Evolutionary conservation across 1,140 invertebrate species (phyloP).

Genomic region (Aphis gossypii): DNA sequence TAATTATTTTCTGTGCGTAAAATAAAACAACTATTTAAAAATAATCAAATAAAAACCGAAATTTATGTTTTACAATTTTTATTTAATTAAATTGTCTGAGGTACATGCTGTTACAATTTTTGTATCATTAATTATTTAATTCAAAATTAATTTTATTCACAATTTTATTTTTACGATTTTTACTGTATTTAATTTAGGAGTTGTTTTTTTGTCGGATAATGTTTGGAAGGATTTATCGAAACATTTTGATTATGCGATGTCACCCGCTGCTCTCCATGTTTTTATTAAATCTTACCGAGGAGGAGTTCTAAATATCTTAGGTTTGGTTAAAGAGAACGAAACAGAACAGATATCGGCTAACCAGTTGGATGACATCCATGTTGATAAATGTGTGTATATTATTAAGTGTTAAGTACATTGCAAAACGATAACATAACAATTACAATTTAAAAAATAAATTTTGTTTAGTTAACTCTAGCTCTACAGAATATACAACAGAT

Average conservation of each 20-base stretch:
- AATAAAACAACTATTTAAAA: too few species aligned
- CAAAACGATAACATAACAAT: background rate
- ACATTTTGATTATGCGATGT: background rate
- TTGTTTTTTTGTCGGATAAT: background rate
- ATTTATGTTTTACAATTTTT: too few species aligned
- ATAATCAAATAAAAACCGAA: too few species aligned
- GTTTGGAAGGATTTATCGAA: slow-evolving; percentile 9
- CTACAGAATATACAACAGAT: background rate
- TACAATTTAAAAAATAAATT: background rate
- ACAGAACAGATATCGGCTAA: background rate
- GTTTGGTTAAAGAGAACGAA: background rate
- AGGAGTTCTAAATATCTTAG: background rate
- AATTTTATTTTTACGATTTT: background rate
- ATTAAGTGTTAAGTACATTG: background rate
- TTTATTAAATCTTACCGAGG: background rate
- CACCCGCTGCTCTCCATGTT: background rate
- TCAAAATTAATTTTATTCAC: too few species aligned
- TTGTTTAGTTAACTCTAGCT: background rate
- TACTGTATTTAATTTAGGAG: background rate
- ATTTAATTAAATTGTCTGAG: too few species aligned
- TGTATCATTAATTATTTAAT: too few species aligned
- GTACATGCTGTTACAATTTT: too few species aligned
- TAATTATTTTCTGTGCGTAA: too few species aligned
- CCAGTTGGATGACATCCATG: background rate
- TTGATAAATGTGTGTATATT: background rate